phyloP scores from a whole-genome alignment of 2,797 vertebrate species.

The Masticophis lateralis region DNA sequence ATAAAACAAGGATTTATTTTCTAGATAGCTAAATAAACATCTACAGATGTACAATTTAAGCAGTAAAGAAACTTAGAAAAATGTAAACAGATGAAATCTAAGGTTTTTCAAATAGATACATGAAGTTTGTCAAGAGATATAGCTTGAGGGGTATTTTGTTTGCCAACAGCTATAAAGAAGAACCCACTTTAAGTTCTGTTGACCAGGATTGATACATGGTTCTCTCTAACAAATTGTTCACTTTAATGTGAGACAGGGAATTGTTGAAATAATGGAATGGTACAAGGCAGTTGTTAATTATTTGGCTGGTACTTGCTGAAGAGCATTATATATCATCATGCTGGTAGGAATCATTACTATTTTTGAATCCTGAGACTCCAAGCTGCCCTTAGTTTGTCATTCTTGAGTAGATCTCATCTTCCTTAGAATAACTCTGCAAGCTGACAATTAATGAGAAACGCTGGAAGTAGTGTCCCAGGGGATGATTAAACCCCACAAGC shows the following conservation, averaged over 20 bases:
- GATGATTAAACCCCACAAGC: slow-evolving; percentile 81
- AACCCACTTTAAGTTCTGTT: not conserved
- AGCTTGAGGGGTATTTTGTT: not conserved
- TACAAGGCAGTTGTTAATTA: not conserved
- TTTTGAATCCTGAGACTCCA: slow-evolving; percentile 6
- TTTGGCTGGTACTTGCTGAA: not conserved
- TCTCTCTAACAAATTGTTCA: not conserved
- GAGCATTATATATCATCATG: not conserved
- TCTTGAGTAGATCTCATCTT: slow-evolving; percentile 32
- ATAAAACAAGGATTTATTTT: not conserved
- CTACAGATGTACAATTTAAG: not conserved
- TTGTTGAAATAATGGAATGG: not conserved
- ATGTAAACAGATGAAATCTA: not conserved
- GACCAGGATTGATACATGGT: not conserved
- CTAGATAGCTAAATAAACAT: not conserved
- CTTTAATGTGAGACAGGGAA: not conserved
- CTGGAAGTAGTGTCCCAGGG: slow-evolving; percentile 71
- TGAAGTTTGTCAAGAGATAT: not conserved
- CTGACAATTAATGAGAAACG: slow-evolving; percentile 61
- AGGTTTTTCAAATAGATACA: not conserved
- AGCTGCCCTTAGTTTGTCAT: not conserved
- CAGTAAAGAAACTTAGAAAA: not conserved
- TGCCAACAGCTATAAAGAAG: not conserved
- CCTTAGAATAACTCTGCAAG: not conserved
- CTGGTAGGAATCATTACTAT: not conserved